Conservation (phyloP, 35 echinoderm and acorn worm species). For the Apostichopus japonicus region DNA sequence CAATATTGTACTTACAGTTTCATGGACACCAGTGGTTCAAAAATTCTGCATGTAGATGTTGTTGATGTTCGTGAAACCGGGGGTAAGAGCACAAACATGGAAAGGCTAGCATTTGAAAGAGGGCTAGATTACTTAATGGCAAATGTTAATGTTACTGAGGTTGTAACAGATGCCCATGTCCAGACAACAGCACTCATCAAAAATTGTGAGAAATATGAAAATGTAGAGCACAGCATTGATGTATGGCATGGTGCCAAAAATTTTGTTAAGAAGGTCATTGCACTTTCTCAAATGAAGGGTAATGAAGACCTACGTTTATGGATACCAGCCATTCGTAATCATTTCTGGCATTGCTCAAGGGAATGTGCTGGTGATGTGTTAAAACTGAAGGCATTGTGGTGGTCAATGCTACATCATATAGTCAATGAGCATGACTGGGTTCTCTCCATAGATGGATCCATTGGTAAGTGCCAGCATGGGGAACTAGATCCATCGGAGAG, state of each 20-base stretch:
- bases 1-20: conserved; percentile 64
- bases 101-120: conserved; percentile 43
- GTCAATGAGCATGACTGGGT: conserved; percentile 65
- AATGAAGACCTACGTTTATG: conserved; percentile 58
- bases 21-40: background rate
- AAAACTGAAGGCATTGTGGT: conserved; percentile 9
- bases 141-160: conserved; percentile 19
- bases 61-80: conserved; percentile 47
- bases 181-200: conserved; percentile 45
- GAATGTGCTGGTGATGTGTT: background rate
- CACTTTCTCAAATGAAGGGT: conserved; percentile 26
- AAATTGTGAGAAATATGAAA: conserved; percentile 34
- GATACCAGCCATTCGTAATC: conserved; percentile 58
- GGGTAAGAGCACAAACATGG: conserved; percentile 58
- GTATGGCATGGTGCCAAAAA: conserved; percentile 60
- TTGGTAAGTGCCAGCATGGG: conserved; percentile 53
- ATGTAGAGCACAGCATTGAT: conserved; percentile 32
- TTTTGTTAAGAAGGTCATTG: conserved; percentile 49
- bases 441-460: conserved; percentile 33
- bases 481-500: background rate
- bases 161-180: conserved; percentile 50
- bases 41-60: conserved; percentile 55
- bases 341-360: conserved; percentile 57
- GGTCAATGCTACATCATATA: conserved; percentile 49
- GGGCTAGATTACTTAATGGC: conserved; percentile 54